Percentiles rank a stretch among this genome's conserved stretches.
Conservation (phyloP, 2,113 vertebrate genomes). For the Crypturellus undulatus region DNA sequence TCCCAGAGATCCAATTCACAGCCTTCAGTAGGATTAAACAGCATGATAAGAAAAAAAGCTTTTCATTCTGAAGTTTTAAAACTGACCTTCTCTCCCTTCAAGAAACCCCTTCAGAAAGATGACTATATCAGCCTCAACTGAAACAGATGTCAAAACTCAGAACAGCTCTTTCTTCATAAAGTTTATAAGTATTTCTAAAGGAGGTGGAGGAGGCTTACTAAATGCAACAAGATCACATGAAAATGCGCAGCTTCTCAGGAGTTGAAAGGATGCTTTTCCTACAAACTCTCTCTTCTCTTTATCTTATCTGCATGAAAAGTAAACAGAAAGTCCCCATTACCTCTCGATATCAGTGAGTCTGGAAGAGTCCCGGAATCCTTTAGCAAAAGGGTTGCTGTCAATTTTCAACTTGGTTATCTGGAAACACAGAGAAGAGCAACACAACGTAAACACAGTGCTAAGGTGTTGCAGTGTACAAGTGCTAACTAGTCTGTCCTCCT, state of each 20-base stretch:
- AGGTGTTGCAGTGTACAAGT: background rate
- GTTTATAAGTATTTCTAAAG: slow-evolving; percentile 46
- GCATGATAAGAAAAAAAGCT: slow-evolving; percentile 48
- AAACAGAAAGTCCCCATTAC: slow-evolving; percentile 89
- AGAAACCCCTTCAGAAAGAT: background rate
- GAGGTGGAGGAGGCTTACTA: slow-evolving; percentile 4
- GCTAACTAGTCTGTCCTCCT: background rate
- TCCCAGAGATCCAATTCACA: slow-evolving; percentile 9
- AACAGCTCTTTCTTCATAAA: slow-evolving; percentile 13
- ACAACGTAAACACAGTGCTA: background rate
- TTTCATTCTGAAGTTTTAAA: slow-evolving; percentile 47
- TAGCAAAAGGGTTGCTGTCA: slow-evolving; percentile 99
- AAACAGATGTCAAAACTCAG: slow-evolving; percentile 35
- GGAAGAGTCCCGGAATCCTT: slow-evolving; percentile 99
- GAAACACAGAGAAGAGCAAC: slow-evolving; percentile 59
- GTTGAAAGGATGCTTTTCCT: slow-evolving; percentile 60
- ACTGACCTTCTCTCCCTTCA: background rate
- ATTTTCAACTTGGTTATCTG: slow-evolving; percentile 99
- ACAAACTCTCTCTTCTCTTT: slow-evolving; percentile 67
- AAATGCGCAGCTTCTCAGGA: slow-evolving; percentile 45
- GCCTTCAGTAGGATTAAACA: slow-evolving; percentile 28
- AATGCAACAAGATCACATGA: slow-evolving; percentile 4
- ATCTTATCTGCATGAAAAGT: slow-evolving; percentile 74
- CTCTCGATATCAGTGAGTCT: slow-evolving; percentile 99
- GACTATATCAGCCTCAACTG: background rate